phyloP scores from a whole-genome alignment of 2,797 vertebrate species.

The Pseudochirops corinnae region DNA sequence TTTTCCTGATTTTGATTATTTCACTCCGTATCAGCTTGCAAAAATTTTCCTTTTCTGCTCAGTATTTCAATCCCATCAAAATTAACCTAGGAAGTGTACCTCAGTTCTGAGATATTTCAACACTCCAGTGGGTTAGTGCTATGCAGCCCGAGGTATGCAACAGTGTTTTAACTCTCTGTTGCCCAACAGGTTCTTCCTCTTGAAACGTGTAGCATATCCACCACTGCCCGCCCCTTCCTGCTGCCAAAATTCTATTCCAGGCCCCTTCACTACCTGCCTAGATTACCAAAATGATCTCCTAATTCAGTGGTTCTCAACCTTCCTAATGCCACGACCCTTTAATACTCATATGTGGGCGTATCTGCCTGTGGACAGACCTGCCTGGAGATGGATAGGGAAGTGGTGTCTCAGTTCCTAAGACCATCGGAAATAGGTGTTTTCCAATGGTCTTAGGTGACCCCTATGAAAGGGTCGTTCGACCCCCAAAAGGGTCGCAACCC shows the following conservation, averaged over 20 bases:
- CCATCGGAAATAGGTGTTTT: too few relatives aligned
- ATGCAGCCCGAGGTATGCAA: background rate
- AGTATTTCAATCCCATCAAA: background rate
- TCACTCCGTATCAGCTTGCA: background rate
- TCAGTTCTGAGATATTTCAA: background rate
- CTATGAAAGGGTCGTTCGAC: too few relatives aligned
- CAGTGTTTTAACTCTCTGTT: background rate
- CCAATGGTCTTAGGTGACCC: too few relatives aligned
- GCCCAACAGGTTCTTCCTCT: background rate
- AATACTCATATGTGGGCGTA: too few relatives aligned
- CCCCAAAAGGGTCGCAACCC: too few relatives aligned
- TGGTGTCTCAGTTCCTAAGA: too few relatives aligned
- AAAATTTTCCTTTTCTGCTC: background rate
- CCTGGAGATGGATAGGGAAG: too few relatives aligned
- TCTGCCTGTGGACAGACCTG: too few relatives aligned
- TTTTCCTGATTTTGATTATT: background rate
- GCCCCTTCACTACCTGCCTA: background rate
- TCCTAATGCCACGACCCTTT: too few relatives aligned
- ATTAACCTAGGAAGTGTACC: background rate
- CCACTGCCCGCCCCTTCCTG: background rate
- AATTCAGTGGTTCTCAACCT: too few relatives aligned
- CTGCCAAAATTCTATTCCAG: background rate
- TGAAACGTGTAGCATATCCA: background rate
- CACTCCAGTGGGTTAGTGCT: background rate
- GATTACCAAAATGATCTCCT: background rate